Base-by-base conservation (phyloP, 2,797 vertebrate genomes). In the Podarcis lilfordi region DNA sequence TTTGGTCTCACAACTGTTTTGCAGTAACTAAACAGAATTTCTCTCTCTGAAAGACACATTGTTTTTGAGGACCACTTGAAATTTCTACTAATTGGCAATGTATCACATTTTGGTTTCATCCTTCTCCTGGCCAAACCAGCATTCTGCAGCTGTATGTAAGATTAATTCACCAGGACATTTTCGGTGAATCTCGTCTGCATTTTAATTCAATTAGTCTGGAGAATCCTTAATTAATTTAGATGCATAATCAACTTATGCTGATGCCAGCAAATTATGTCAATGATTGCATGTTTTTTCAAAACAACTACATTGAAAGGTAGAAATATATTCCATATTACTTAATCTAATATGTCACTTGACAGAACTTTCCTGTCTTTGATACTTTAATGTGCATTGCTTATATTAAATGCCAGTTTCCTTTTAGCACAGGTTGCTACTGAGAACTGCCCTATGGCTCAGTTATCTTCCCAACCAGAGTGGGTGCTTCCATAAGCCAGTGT, bases 161-260 rank as follows among this genome's bases (percentile, higher is more conserved):
- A 81, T 76, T 66, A 76, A 89, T 85, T 81, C 71, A 89, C 68
- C 17, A 75, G n/a, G 35, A 80, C 55, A 50, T 66, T 64, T 76
- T 3, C 11, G 1, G 55, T 37, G 69, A 85, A 85, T 89, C 37
- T 89, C 72, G 45, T 35, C 69, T 89, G 69, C 77, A 75, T 75
- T 89, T 85, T 81, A 89, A 89, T 89, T 85, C 59, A 89, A 89
- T 85, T 89, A 89, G 40, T 80, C 77, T 85, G 59, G 6, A 76
- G 69, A 64, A 81, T 68, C 50, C 40, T 81, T 89, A 81, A 83
- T 83, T 83, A 83, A 89, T 66, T 74, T 75, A 80, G 59, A 89
- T 66, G 55, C 8, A 66, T 80, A 80, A 85, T 89, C 40, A 75
- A 85, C 29, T 85, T 85, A 89, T 85, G 77, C 83, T 76, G 78